Evolutionary conservation across 1,140 invertebrate genomes (phyloP), one percentile per base, ranked within the genome.

Genomic region (Coptotermes formosanus): DNA sequence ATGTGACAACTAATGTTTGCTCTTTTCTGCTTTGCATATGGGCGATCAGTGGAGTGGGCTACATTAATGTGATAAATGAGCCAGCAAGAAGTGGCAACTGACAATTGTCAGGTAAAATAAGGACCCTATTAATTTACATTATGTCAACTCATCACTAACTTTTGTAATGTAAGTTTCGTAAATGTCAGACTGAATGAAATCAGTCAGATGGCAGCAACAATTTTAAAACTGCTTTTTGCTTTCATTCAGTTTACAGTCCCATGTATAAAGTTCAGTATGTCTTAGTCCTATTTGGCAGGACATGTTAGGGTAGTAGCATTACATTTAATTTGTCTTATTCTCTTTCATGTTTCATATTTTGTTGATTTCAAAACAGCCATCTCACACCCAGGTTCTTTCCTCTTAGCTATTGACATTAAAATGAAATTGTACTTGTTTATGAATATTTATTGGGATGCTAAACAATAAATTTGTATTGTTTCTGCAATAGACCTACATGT

Each of bases 321-420:
- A n/a, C 6, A 75, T 75, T 75, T 75, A n/a, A 12, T 75, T 75
- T 75, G 64, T n/a, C n/a, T 9, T 75, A n/a, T 75, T n/a, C n/a
- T 30, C 8, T 30, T 75, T 30, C n/a, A 30, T 75, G 64, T 75
- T 75, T 30, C 64, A 30, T 75, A 75, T 1, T 64, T 59, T n/a
- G 64, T 75, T 75, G 64, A 75, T 75, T 75, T 75, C 25, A 6
- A 75, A 75, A 25, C 64, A 75, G 64, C 25, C n/a, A 75, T 75
- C 64, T 75, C 64, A 75, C 64, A 75, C 64, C 64, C 64, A 75
- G 64, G 64, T 75, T 75, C 25, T 75, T 75, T 75, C 64, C 64
- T 25, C 64, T n/a, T 75, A 75, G 64, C 64, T 75, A n/a, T 75
- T 75, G 64, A 30, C 30, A 1, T 75, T n/a, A 75, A 21, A 75